Percentiles rank a stretch among this genome's conserved stretches.
phyloP scores from a whole-genome alignment of 1,140 invertebrate species.

The Magallana ariakensis region DNA sequence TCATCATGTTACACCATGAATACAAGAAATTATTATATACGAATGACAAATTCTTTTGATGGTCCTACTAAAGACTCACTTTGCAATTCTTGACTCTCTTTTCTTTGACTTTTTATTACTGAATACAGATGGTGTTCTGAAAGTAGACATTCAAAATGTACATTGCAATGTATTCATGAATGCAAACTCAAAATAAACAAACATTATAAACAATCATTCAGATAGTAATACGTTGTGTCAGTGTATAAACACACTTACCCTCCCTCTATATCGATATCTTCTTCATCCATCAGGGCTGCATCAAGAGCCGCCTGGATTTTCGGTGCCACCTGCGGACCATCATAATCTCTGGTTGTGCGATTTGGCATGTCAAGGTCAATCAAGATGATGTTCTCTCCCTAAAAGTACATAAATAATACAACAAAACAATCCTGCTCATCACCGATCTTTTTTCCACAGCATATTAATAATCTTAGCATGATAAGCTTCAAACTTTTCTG shows the following conservation, averaged over 20 bases:
- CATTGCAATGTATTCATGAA: no score
- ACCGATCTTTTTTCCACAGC: no score
- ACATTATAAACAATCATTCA: no score
- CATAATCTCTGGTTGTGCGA: conserved; percentile 89
- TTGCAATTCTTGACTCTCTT: conserved; percentile 47
- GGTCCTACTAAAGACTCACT: background rate
- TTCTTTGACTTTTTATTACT: conserved; percentile 48
- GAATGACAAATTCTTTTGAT: no score
- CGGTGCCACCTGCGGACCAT: conserved; percentile 86
- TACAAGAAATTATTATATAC: no score
- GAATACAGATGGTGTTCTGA: conserved; percentile 50
- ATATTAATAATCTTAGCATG: no score
- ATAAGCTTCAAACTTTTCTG: no score
- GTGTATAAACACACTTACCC: conserved; percentile 61
- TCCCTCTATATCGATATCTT: conserved; percentile 87
- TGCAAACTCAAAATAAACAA: no score
- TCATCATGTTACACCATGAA: no score
- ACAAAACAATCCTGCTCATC: no score
- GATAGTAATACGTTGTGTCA: no score
- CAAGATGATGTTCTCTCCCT: conserved; percentile 91
- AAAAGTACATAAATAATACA: conserved; percentile 73
- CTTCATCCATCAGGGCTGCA: conserved; percentile 86
- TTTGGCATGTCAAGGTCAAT: conserved; percentile 90
- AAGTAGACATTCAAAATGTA: background rate
- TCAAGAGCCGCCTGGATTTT: conserved; percentile 87